These are phyloP conservation scores for Synaphobranchus kaupii DNA, from an alignment of 2,797 vertebrate genomes.

Conservation along the genomic window DNA sequence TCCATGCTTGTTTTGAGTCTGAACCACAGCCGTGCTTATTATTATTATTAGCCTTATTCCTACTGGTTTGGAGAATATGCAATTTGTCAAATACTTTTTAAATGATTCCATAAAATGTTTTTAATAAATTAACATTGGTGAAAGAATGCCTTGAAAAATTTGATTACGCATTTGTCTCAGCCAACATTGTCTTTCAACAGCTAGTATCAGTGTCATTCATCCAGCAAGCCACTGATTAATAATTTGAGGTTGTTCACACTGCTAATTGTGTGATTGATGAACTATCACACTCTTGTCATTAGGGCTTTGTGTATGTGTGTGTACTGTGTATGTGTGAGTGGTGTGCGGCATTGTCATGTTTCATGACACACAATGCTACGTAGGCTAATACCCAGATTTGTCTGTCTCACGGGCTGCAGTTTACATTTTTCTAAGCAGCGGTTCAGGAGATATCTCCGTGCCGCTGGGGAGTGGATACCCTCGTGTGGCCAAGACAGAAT, in stretches of 20 bases:
- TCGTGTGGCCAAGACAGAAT: background rate
- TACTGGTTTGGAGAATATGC: background rate
- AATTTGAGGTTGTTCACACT: background rate
- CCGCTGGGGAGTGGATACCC: background rate
- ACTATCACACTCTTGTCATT: background rate
- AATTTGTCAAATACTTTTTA: background rate
- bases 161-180: too few species aligned
- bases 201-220: too few species aligned
- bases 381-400: background rate
- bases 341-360: background rate
- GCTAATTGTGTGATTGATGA: background rate
- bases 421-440: background rate
- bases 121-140: background rate
- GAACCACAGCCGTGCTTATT: background rate
- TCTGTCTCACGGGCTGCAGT: background rate
- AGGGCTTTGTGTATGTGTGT: background rate
- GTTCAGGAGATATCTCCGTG: background rate
- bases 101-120: background rate
- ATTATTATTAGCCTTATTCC: background rate
- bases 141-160: too few species aligned
- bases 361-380: background rate
- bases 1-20: background rate
- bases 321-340: background rate
- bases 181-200: too few species aligned
- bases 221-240: background rate